A percentile compares a stretch with the other conserved stretches of the same genome.
phyloP scores from a whole-genome alignment of 1,140 invertebrate genomes.

The Microplitis demolitor region DNA sequence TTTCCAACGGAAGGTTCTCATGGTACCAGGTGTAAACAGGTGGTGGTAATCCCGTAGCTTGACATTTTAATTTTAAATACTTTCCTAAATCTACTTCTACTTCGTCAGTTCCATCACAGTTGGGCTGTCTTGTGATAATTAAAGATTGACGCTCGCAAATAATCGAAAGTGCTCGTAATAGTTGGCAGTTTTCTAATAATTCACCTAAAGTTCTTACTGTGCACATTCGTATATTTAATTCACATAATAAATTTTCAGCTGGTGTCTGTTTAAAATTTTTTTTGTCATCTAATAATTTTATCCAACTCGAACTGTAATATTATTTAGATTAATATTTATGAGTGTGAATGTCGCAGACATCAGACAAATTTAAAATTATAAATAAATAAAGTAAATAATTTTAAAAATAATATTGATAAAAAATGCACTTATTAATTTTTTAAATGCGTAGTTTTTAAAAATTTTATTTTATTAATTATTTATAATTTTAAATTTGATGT shows the following conservation, averaged over 20 bases:
- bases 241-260: constrained; percentile 38
- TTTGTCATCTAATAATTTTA: constrained; percentile 31
- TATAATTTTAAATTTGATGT: too few relatives aligned
- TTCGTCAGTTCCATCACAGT: constrained; percentile 15
- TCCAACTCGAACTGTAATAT: constrained; percentile 30
- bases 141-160: constrained; percentile 40
- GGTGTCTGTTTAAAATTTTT: constrained; percentile 29
- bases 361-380: too few relatives aligned
- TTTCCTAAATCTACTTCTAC: constrained; percentile 31
- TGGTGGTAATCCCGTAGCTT: constrained; percentile 45
- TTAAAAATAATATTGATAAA: too few relatives aligned
- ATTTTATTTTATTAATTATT: too few relatives aligned
- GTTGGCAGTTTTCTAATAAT: constrained; percentile 40
- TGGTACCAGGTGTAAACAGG: constrained; percentile 48
- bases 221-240: constrained; percentile 45
- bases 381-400: too few relatives aligned
- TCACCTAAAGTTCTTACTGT: constrained; percentile 39
- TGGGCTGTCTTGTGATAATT: constrained; percentile 39
- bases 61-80: constrained; percentile 36
- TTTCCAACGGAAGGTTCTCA: constrained; percentile 29
- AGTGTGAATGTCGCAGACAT: not conserved
- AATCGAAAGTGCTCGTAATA: constrained; percentile 39
- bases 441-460: not conserved
- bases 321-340: not conserved
- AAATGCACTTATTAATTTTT: too few relatives aligned